Evolutionary conservation across 2,113 vertebrate species (phyloP).

Genomic region (Elachura formosa): DNA sequence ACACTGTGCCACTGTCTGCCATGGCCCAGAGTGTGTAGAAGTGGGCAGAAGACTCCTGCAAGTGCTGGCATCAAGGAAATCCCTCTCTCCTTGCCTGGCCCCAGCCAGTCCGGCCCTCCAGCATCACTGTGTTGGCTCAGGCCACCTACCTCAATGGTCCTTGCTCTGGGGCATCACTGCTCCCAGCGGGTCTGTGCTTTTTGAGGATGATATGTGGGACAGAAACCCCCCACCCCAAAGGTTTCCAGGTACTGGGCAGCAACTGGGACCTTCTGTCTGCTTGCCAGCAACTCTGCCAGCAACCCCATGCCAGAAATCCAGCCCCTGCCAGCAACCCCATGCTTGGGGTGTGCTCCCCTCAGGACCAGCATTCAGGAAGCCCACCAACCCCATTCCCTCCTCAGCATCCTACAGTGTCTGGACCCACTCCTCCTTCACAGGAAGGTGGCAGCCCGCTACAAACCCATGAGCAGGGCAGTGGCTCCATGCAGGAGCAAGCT

Average conservation of each 20-base stretch:
- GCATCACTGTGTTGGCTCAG: neutral
- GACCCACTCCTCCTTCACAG: rapidly evolving
- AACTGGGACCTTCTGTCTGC: neutral
- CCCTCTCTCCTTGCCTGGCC: neutral
- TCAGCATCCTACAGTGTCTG: rapidly evolving
- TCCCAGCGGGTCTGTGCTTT: neutral
- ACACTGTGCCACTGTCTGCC: neutral
- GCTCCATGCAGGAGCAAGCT: neutral
- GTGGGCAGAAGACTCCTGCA: neutral
- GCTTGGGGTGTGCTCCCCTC: neutral
- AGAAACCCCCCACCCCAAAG: rapidly evolving
- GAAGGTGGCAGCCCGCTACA: neutral
- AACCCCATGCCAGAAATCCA: too few relatives aligned
- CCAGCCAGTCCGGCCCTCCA: neutral
- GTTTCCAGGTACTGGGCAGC: neutral
- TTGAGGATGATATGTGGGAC: neutral
- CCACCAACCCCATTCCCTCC: neutral
- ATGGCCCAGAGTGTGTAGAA: rapidly evolving
- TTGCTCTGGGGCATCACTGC: neutral
- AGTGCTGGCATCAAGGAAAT: neutral
- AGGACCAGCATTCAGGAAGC: neutral
- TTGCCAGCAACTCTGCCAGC: too few relatives aligned
- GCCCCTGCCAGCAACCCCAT: too few relatives aligned
- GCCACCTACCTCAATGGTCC: neutral
- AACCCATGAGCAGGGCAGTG: neutral